Base-by-base conservation (phyloP, 2,113 vertebrate genomes). In the Gobio gobio region DNA sequence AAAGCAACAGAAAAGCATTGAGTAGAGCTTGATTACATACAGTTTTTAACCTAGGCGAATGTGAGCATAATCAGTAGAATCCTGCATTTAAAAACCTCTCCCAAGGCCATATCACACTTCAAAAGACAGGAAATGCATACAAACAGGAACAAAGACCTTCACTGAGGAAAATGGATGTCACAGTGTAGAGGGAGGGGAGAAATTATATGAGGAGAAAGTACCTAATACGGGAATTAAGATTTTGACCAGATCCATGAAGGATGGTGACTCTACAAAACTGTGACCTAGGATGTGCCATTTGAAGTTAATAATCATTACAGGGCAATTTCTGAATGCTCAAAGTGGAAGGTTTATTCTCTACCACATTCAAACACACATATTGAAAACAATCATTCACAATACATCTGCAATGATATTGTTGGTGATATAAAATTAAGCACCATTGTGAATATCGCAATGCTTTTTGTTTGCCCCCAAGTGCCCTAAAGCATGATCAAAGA, bases 31-130 rank as follows among this genome's bases (percentile, higher is more conserved):
- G 81, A 83, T 58, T 72, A 36, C 49, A 36, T 68, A 47, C 26
- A 3, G 43, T 68, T 26, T 54, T 83, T 26, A 10, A 40, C 76
- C 33, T 16, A 72, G 14, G 8, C 1, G 43, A 64, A 24, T 20
- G 43, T 36, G 47, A 47, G 63, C 26, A 54, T 68, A 29, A 68
- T 33, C 43, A 40, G 43, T 5, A 18, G 24, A 64, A 64, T 68
- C 26, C 10, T 22, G 81, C 81, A 83, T 72, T 72, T 24, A 70
- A 72, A 72, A 40, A 40, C 40, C 40, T 40, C 6, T n/a, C 22
- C 22, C 66, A 83, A 83, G 64, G 81, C 64, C 66, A 54, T 58
- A 54, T 82, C 7, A 54, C 29, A 82, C 45, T 51, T 82, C 40
- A 80, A 64, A 40, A 82, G 24, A 82, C 24, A 26, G 24, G 10